Evolutionary conservation across 2,888 invertebrate species (phyloP).

Genomic region (Slavum lentiscoides): DNA sequence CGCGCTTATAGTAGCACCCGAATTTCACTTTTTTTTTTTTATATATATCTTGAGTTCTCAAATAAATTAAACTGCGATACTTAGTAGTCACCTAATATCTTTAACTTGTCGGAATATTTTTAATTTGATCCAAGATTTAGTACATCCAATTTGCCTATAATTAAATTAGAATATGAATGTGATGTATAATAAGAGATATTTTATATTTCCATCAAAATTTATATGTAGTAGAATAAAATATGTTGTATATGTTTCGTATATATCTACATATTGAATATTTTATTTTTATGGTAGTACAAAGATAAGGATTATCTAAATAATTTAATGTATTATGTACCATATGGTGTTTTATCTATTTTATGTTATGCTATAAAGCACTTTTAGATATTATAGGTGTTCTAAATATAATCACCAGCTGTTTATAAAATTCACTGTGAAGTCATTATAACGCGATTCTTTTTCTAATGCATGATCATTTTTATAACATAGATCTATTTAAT

Average conservation of each 20-base stretch:
- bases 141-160: too few species aligned
- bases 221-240: not conserved
- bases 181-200: not conserved
- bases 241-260: not conserved
- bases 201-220: not conserved
- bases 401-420: slow-evolving; percentile 11
- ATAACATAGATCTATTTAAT: not conserved
- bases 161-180: too few species aligned
- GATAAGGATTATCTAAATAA: not conserved
- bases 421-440: not conserved
- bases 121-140: too few species aligned
- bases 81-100: too few species aligned
- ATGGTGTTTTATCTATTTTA: slow-evolving; percentile 9
- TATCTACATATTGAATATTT: not conserved
- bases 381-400: not conserved
- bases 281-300: not conserved
- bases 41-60: too few species aligned
- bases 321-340: slow-evolving; percentile 2
- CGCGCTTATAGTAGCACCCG: too few species aligned
- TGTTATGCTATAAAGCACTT: not conserved
- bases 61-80: too few species aligned
- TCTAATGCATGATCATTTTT: not conserved
- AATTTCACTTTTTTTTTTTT: too few species aligned
- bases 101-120: too few species aligned
- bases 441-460: not conserved